Evolutionary conservation across 2,888 invertebrate species (phyloP), one percentile per base, ranked within the genome.

Genomic region (Caenorhabditis sulstoni): DNA sequence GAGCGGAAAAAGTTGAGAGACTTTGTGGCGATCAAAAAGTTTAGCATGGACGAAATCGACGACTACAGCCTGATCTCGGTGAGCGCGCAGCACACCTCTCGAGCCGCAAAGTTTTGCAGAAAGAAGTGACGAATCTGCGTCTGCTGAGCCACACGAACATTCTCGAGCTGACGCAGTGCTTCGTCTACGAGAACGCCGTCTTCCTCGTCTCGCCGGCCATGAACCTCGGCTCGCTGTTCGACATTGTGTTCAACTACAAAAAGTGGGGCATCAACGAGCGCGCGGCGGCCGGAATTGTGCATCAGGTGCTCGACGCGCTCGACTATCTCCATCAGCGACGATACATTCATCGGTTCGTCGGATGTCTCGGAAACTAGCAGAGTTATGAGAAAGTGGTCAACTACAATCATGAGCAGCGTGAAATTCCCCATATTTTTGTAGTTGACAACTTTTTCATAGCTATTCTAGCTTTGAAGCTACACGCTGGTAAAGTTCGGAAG

Each of bases 241-340:
- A 83, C 50, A 61, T 84, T 55, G 35, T 82, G 20, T 14, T 53
- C 29, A 61, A 76, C 11, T 65, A 67, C 18, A 78, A 75, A 49
- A 55, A 55, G 39, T 61, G 37, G 22, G 96, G 96, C 3, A 92
- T 96, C 67, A 94, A 95, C 0, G 96, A 96, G 91, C 91, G 94
- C 57, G 94, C 95, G 8, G 94, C 95, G 85, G 94, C 94, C 11
- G 92, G 94, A 65, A 94, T 96, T 85, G 91, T 96, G 65, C 92
- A 93, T 86, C 95, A 96, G 91, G 93, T 95, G 4, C 91, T 96
- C 47, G 92, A 93, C 59, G 96, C 94, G 0, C 91, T 96, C 52
- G 93, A 94, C 87, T 96, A 96, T 91, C 92, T 96, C 78, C 96
- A 96, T 90, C 93, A 93, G 81, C 94, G 94, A 90, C 94, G 95